These are phyloP conservation scores for Heliconius hermathena DNA, from an alignment of 1,140 invertebrate species.

Conservation along the genomic window DNA sequence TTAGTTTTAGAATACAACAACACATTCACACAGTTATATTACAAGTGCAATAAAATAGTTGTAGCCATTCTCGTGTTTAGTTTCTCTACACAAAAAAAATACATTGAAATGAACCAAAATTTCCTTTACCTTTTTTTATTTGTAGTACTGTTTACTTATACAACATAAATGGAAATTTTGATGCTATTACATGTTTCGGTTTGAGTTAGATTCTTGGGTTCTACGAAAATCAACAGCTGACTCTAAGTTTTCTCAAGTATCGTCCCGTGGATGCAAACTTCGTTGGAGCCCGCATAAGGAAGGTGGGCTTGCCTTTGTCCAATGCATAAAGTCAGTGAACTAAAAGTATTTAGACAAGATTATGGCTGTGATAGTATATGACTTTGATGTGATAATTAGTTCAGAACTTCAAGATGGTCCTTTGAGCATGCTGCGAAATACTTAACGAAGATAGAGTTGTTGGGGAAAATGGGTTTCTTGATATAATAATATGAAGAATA, in stretches of 20 bases:
- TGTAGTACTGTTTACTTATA: no score
- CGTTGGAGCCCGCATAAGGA: constrained; percentile 17
- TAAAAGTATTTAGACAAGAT: constrained; percentile 11
- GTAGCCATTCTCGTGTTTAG: no score
- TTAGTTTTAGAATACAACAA: no score
- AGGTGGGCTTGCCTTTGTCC: constrained; percentile 11
- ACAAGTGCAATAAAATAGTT: no score
- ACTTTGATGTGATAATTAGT: constrained; percentile 14
- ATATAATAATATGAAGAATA: neutral
- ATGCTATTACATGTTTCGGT: neutral
- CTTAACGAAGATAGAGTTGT: neutral
- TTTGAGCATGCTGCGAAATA: constrained; percentile 2
- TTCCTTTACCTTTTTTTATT: no score
- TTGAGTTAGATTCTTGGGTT: neutral
- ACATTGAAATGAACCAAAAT: no score
- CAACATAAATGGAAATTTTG: no score
- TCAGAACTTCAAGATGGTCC: neutral
- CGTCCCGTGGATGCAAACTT: constrained; percentile 9
- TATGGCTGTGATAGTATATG: constrained; percentile 1
- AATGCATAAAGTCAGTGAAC: constrained; percentile 14
- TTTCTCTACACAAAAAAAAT: no score
- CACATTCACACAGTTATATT: no score
- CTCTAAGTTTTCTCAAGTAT: neutral
- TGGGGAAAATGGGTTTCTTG: neutral
- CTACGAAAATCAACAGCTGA: neutral